phyloP scores from a whole-genome alignment of 2,113 vertebrate genomes.

The Ranitomeya variabilis region DNA sequence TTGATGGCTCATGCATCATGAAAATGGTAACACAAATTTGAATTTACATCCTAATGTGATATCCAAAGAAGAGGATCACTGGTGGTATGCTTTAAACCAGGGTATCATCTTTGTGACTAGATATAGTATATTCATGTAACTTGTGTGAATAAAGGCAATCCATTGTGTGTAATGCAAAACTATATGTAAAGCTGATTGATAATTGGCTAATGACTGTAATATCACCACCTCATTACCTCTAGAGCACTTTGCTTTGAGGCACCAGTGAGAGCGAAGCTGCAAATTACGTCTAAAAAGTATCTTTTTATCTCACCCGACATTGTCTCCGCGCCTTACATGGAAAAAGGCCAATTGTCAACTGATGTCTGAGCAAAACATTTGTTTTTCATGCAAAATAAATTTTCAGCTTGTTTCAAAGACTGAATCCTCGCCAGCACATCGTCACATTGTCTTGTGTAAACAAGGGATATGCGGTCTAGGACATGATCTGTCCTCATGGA shows the following conservation, averaged over 20 bases:
- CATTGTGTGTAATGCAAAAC: background rate
- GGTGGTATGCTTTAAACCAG: background rate
- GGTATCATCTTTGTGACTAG: background rate
- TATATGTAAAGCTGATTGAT: background rate
- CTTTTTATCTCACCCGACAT: background rate
- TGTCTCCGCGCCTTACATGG: background rate
- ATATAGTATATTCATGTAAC: background rate
- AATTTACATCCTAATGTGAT: background rate
- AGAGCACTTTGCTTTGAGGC: background rate
- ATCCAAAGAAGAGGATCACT: background rate
- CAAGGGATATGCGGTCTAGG: too few species aligned
- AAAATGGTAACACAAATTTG: background rate
- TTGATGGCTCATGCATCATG: background rate
- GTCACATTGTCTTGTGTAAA: too few species aligned
- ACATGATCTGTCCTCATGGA: too few species aligned
- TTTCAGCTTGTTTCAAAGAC: too few species aligned
- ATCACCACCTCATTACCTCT: background rate
- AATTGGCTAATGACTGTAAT: background rate
- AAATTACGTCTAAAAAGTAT: background rate
- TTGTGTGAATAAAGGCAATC: background rate
- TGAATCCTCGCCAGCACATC: too few species aligned
- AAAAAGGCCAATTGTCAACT: background rate
- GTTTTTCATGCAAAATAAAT: too few species aligned
- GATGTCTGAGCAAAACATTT: too few species aligned
- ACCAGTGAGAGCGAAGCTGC: background rate